phyloP scores from a whole-genome alignment of 2,888 invertebrate species.

The Theodoxus fluviatilis region DNA sequence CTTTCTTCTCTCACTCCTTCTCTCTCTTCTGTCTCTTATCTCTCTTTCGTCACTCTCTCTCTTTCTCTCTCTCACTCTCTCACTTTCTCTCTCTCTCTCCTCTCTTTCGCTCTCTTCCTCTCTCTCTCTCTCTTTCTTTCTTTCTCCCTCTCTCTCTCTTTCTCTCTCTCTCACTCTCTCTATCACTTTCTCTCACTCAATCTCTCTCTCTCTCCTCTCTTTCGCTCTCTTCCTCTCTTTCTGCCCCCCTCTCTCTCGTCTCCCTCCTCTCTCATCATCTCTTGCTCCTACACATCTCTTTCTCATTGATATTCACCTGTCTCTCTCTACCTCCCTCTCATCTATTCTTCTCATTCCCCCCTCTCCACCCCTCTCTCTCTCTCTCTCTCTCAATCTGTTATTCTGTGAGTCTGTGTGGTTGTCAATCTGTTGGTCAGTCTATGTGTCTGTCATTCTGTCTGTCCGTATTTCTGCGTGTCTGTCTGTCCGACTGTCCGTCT shows the following conservation, averaged over 20 bases:
- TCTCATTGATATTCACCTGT: background rate
- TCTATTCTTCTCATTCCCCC: constrained; percentile 10
- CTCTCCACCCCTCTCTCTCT: constrained; percentile 6
- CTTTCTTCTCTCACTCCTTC: constrained; percentile 22
- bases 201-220: constrained; percentile 8
- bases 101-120: constrained; percentile 20
- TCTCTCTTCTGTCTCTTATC: constrained; percentile 21
- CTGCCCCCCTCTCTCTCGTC: constrained; percentile 6
- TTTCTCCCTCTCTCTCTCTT: constrained; percentile 20
- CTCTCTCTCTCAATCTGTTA: background rate
- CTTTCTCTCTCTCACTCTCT: background rate
- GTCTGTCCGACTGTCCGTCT: too few species aligned
- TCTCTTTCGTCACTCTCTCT: background rate
- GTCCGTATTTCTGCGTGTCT: too few species aligned
- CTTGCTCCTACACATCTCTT: background rate
- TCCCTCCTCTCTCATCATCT: constrained; percentile 6
- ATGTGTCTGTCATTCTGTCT: too few species aligned
- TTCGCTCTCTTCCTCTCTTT: background rate
- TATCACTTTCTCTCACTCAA: background rate
- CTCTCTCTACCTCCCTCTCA: constrained; percentile 15
- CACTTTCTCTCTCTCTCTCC: background rate
- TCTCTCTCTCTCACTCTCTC: background rate
- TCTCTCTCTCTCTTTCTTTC: constrained; percentile 25
- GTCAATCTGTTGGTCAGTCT: too few species aligned
- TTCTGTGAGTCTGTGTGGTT: background rate